Base-by-base conservation (phyloP, 2,888 invertebrate species). In the Pyrrhia umbra region DNA sequence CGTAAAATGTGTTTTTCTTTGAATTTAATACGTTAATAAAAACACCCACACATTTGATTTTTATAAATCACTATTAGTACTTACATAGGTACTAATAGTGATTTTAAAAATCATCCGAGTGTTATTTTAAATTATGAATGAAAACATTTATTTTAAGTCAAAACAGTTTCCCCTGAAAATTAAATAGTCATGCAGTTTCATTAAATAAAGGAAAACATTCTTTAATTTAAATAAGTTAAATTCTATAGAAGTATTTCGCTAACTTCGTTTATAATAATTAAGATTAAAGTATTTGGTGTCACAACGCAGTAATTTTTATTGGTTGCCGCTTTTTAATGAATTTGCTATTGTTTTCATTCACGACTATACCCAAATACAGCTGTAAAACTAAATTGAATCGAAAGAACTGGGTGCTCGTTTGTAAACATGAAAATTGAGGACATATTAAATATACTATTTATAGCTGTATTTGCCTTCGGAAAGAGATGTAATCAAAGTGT, bases 301-400 rank as follows among this genome's bases (percentile, higher is more conserved):
- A 18, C 6, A 39, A 37, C 49, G 45, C 27, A 40, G 34, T 47
- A 13, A 39, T 9, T 65, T 9, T 23, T 42, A 23, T 55, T 50
- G 37, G n/a, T 18, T 21, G 27, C 27, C 9, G 5, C 8, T 4
- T 71, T 71, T 46, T 64, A 50, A 51, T 65, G 57, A 56, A 57
- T 30, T 72, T 21, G 16, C n/a, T 46, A 71, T 72, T 72, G 51
- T 47, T 72, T 71, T 47, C 66, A 52, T 42, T 65, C 21, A 68
- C 39, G 16, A 51, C 25, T 54, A 42, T 54, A 42, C 45, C 51
- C 46, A 66, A 68, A 68, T 42, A 68, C 51, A 65, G 56, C 25
- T 58, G 58, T 39, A 50, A 15, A 73, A 72, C 37, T n/a, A 68
- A 69, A 66, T 73, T 66, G 39, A 66, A 66, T 67, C 15, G 50